These are phyloP conservation scores for Tromatobia lineatoria DNA, from an alignment of 2,888 invertebrate species.

Conservation along the genomic window DNA sequence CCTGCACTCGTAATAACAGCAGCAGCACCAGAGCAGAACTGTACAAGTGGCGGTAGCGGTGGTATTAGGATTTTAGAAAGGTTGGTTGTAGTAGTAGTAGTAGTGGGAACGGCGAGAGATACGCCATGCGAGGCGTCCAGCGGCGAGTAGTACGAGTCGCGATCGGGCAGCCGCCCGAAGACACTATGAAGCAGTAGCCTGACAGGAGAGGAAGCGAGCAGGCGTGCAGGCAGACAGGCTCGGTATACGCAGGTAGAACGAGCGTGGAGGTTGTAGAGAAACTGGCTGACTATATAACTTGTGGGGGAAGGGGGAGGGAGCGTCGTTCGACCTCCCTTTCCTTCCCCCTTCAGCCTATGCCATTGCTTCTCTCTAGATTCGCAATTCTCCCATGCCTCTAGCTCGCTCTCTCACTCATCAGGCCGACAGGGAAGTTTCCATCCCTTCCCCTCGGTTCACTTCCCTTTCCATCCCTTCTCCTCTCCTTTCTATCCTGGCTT, in stretches of 20 bases:
- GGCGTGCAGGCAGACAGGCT: conserved; percentile 54
- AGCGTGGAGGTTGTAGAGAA: conserved; percentile 9
- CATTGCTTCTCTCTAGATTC: neutral
- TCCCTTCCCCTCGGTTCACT: neutral
- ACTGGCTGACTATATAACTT: conserved; percentile 9
- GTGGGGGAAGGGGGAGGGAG: conserved; percentile 4
- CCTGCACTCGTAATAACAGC: conserved; percentile 41
- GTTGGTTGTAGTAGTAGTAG: neutral
- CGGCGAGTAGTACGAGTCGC: conserved; percentile 60
- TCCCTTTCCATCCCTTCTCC: neutral
- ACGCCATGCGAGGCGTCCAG: conserved; percentile 24
- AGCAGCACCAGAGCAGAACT: neutral
- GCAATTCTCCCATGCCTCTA: conserved; percentile 37
- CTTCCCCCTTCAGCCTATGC: neutral
- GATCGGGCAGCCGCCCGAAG: conserved; percentile 65
- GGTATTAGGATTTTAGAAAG: neutral
- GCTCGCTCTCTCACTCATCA: conserved; percentile 17
- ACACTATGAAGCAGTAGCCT: conserved; percentile 60
- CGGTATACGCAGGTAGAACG: conserved; percentile 59
- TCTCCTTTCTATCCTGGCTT: too few relatives aligned
- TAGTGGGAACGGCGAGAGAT: conserved; percentile 20
- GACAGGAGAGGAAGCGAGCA: conserved; percentile 57
- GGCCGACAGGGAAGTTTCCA: neutral
- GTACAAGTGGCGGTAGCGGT: neutral
- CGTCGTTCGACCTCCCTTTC: neutral